A percentile compares a stretch with the other conserved stretches of the same genome.
Conservation (phyloP, 2,797 vertebrate species). For the Mormyrus hasselquistii region DNA sequence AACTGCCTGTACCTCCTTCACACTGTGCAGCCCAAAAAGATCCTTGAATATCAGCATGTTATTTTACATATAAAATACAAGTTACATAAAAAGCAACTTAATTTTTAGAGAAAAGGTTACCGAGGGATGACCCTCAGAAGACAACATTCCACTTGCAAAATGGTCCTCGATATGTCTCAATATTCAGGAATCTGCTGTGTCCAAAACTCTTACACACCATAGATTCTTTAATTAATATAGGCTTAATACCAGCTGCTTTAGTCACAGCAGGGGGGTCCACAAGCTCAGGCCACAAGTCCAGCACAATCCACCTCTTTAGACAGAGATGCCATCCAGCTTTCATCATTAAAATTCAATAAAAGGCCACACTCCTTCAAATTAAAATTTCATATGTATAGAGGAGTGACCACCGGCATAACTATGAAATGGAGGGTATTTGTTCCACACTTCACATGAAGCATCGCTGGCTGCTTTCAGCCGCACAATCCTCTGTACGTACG, state of each 20-base stretch:
- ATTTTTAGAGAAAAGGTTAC: not conserved
- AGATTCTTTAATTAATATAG: slow-evolving; percentile 75
- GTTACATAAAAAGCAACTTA: not conserved
- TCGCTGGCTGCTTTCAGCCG: not conserved
- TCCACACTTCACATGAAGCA: not conserved
- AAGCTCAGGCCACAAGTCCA: slow-evolving; percentile 55
- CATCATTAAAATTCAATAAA: slow-evolving; percentile 35
- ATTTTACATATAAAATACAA: not conserved
- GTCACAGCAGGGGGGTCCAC: slow-evolving; percentile 69
- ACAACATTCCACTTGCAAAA: not conserved
- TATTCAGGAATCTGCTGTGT: slow-evolving; percentile 55
- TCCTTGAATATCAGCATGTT: not conserved
- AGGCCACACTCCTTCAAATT: slow-evolving; percentile 32
- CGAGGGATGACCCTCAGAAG: not conserved
- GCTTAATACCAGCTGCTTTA: slow-evolving; percentile 70
- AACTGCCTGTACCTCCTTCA: not conserved
- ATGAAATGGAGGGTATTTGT: not conserved
- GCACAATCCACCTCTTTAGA: slow-evolving; percentile 19
- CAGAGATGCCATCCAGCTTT: slow-evolving; percentile 19
- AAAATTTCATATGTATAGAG: slow-evolving; percentile 27
- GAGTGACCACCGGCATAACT: not conserved
- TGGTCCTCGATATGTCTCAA: not conserved
- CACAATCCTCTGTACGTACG: not conserved
- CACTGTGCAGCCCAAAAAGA: not conserved
- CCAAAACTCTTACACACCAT: slow-evolving; percentile 59